Base-by-base conservation (phyloP, 2,113 vertebrate genomes). In the Lucifuga dentata region DNA sequence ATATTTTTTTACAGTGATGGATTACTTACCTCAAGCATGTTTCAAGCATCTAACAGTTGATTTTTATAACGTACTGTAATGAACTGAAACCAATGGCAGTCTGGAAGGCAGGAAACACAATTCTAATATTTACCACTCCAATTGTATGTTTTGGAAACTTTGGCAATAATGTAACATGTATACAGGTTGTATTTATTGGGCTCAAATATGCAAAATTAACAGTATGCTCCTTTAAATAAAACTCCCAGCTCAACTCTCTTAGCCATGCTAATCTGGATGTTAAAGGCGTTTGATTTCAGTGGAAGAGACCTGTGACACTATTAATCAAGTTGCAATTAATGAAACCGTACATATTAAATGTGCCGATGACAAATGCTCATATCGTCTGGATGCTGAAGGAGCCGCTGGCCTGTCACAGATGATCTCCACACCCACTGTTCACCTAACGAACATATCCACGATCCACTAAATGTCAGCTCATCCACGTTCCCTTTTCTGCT, bases 311-410 rank as follows among this genome's bases (percentile, higher is more conserved):
- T 40, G 12, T 13, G 21, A 40, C 29, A 51, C 19, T n/a, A 12
- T 26, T 36, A 39, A 52, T 52, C 46, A 52, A 60, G 46, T 40
- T 13, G 4, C 26, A 20, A 48, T 55, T 24, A 61, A 46, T 17
- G 16, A 45, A 44, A 11, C 35, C 16, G 9, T 19, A 35, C 41
- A 29, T 53, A 23, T 13, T 13, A 36, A 46, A 72, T 33, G 12
- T 17, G 17, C 17, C 46, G 32, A 39, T 39, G 38, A 23, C 1
- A 40, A 15, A 13, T 35, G 11, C 33, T 35, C 33, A 35, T 35
- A 16, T 39, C 17, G 10, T 39, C 29, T 10, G 17, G 38, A 13
- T 26, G 11, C 11, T 13, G 32, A 5, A n/a, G 36, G 32, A 55
- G 13, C 24, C n/a, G 39, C 20, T 36, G 23, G 36, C 3, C 16